phyloP scores from a whole-genome alignment of 2,888 invertebrate species.

The Salticus scenicus region DNA sequence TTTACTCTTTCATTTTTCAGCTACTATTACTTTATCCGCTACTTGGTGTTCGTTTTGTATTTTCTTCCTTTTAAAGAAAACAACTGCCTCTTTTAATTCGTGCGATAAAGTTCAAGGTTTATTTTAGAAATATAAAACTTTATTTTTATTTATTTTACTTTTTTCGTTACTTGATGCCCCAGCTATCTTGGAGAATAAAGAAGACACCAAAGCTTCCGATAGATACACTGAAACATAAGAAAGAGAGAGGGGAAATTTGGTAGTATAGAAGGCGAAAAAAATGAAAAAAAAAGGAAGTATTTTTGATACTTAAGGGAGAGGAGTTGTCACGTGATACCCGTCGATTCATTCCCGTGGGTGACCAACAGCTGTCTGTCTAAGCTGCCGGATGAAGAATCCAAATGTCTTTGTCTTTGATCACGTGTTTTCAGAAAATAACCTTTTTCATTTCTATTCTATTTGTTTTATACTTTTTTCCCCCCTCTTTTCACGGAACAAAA shows the following conservation, averaged over 20 bases:
- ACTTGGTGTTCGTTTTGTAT: too few species aligned
- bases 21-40: too few species aligned
- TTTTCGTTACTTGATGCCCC: not conserved
- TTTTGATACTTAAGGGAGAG: not conserved
- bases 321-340: conserved; percentile 5
- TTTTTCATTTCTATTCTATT: too few species aligned
- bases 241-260: not conserved
- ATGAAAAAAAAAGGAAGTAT: not conserved
- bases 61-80: too few species aligned
- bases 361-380: not conserved
- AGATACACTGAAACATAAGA: not conserved
- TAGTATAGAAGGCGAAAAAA: not conserved
- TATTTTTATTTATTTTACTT: not conserved
- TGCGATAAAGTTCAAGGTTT: not conserved
- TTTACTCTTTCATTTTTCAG: too few species aligned
- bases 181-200: not conserved
- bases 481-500: too few species aligned
- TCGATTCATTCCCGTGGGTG: conserved; percentile 1
- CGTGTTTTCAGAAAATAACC: not conserved
- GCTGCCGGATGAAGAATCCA: not conserved
- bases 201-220: not conserved
- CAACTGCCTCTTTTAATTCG: too few species aligned
- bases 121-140: not conserved
- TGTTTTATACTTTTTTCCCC: too few species aligned
- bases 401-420: conserved; percentile 5